Conservation (phyloP, 2,888 invertebrate species). For the Perdita meconis region DNA sequence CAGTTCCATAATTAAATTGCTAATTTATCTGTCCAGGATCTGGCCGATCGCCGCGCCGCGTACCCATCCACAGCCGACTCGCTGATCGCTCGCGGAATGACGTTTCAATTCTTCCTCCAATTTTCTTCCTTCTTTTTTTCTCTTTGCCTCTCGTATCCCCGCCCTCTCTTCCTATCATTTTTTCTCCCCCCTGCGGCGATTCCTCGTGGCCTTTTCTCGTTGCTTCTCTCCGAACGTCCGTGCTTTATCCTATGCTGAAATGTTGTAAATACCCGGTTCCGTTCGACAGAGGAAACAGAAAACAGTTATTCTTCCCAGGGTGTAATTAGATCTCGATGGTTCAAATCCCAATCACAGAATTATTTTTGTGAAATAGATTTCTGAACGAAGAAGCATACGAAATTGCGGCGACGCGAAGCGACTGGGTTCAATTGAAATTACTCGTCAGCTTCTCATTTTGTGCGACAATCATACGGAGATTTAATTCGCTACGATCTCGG, state of each 20-base stretch:
- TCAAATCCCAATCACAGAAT: too few relatives aligned
- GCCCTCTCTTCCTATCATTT: constrained; percentile 16
- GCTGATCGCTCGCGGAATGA: constrained; percentile 78
- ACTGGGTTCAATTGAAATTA: too few relatives aligned
- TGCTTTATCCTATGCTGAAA: constrained; percentile 2
- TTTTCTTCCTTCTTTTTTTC: constrained; percentile 51
- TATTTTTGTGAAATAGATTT: too few relatives aligned
- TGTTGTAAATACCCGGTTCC: constrained; percentile 41
- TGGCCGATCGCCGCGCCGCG: constrained; percentile 73
- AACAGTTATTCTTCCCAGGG: too few relatives aligned
- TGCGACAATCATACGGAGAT: too few relatives aligned
- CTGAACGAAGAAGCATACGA: too few relatives aligned
- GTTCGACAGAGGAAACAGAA: too few relatives aligned
- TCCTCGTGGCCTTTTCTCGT: constrained; percentile 28
- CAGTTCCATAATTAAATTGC: constrained; percentile 84
- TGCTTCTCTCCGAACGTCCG: constrained; percentile 30
- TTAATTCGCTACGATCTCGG: too few relatives aligned
- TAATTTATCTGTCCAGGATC: constrained; percentile 82
- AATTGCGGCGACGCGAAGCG: too few relatives aligned
- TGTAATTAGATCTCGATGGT: too few relatives aligned
- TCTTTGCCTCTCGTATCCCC: background rate
- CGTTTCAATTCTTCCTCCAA: constrained; percentile 79
- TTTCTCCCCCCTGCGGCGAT: constrained; percentile 12
- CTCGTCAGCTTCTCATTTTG: too few relatives aligned
- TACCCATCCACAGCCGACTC: constrained; percentile 64